Evolutionary conservation across 2,113 vertebrate species (phyloP).

Genomic region (Neoarius graeffei): DNA sequence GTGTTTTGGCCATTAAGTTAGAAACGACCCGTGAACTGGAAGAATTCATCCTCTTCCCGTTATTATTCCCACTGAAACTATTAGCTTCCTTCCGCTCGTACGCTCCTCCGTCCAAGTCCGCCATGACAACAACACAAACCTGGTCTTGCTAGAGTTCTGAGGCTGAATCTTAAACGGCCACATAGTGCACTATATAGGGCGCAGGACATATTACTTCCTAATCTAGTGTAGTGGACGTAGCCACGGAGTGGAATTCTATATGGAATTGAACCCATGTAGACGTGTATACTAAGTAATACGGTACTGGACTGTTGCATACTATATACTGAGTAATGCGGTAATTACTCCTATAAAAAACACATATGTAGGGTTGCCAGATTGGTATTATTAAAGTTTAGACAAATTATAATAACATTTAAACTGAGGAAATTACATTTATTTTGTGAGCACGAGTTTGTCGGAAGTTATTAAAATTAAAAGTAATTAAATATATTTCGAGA

Average conservation of each 20-base stretch:
- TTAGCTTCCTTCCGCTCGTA: constrained; percentile 55
- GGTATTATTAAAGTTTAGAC: no score
- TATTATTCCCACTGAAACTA: constrained; percentile 20
- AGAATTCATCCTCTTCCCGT: constrained; percentile 4
- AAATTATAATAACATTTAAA: no score
- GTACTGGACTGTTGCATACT: background rate
- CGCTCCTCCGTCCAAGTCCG: constrained; percentile 65
- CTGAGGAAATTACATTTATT: no score
- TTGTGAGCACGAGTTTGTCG: no score
- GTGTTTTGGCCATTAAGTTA: constrained; percentile 63
- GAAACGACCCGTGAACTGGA: background rate
- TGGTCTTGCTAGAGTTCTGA: background rate
- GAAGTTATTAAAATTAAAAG: no score
- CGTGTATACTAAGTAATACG: background rate
- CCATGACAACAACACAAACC: constrained; percentile 62
- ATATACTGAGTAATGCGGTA: no score
- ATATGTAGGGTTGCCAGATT: no score
- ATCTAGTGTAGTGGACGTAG: background rate
- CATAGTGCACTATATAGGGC: background rate
- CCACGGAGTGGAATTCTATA: no score
- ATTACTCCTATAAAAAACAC: no score
- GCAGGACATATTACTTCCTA: background rate
- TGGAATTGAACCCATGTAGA: no score
- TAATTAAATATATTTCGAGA: no score
- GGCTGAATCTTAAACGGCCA: background rate